These are phyloP conservation scores for Zeus faber DNA, from an alignment of 2,113 vertebrate genomes.

Conservation along the genomic window DNA sequence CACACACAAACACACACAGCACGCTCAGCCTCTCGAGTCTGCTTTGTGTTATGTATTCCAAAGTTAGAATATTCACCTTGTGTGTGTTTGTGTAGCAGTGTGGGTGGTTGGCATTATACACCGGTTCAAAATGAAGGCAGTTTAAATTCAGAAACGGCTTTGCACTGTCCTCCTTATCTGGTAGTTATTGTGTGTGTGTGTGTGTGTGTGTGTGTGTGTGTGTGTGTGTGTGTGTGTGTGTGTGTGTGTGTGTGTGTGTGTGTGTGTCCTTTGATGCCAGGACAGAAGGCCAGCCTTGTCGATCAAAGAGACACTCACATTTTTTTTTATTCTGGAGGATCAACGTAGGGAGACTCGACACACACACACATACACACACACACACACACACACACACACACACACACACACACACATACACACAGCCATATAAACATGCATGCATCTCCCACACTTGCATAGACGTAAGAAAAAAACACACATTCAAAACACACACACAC, in stretches of 20 bases:
- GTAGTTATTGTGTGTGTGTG: slow-evolving; percentile 9
- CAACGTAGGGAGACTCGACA: too few species aligned
- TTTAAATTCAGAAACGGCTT: slow-evolving; percentile 13
- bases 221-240: slow-evolving; percentile 9
- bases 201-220: slow-evolving; percentile 10
- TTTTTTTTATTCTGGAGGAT: slow-evolving; percentile 17
- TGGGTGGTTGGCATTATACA: slow-evolving; percentile 12
- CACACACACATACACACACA: slow-evolving; percentile 2
- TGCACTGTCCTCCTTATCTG: slow-evolving; percentile 7
- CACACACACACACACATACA: neutral
- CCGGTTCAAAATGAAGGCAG: slow-evolving; percentile 8
- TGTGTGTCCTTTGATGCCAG: slow-evolving; percentile 31
- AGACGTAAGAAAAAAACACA: slow-evolving; percentile 6
- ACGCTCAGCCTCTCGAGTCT: slow-evolving; percentile 11
- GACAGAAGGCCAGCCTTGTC: slow-evolving; percentile 13
- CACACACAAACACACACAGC: slow-evolving; percentile 12
- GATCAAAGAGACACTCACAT: slow-evolving; percentile 10
- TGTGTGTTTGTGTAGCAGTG: neutral
- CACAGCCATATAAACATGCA: neutral
- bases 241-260: neutral
- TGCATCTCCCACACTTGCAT: too few species aligned
- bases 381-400: neutral
- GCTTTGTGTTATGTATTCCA: slow-evolving; percentile 28
- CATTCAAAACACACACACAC: neutral
- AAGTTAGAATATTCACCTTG: slow-evolving; percentile 18